These are phyloP conservation scores for Eulacestoma nigropectus DNA, from an alignment of 2,113 vertebrate genomes.

Conservation along the genomic window DNA sequence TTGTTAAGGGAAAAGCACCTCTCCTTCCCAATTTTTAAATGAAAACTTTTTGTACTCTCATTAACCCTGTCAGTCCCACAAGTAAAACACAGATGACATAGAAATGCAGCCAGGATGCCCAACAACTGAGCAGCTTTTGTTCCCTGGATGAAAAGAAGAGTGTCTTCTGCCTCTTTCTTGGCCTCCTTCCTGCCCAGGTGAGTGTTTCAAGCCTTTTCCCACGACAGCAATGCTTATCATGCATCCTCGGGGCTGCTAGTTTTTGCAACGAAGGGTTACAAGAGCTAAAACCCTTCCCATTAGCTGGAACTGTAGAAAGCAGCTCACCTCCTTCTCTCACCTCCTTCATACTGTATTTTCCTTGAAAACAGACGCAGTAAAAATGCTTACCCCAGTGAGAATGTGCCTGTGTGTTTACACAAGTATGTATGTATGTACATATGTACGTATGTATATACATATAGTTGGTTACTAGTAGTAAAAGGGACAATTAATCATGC, in stretches of 20 bases:
- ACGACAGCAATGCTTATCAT: rapidly evolving
- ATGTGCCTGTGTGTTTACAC: not conserved
- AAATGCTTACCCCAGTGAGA: not conserved
- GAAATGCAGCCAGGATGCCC: not conserved
- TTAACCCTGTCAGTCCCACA: not conserved
- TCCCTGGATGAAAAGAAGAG: not conserved
- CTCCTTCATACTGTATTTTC: not conserved
- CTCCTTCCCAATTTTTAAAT: not conserved
- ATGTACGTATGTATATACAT: not conserved
- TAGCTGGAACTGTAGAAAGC: not conserved
- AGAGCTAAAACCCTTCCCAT: not conserved
- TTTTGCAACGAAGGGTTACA: not conserved
- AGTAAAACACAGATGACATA: not conserved
- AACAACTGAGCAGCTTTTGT: not conserved
- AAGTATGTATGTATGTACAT: not conserved
- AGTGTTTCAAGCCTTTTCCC: not conserved
- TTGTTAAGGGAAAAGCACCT: not conserved
- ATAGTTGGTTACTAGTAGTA: not conserved
- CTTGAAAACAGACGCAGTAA: not conserved
- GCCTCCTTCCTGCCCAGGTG: not conserved
- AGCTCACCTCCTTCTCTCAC: not conserved
- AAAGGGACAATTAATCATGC: not conserved
- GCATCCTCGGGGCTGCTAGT: not conserved
- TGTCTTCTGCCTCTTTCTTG: not conserved
- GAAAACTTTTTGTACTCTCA: not conserved